Conservation (phyloP, 2,113 vertebrate genomes). For the Sphaerodactylus townsendi region DNA sequence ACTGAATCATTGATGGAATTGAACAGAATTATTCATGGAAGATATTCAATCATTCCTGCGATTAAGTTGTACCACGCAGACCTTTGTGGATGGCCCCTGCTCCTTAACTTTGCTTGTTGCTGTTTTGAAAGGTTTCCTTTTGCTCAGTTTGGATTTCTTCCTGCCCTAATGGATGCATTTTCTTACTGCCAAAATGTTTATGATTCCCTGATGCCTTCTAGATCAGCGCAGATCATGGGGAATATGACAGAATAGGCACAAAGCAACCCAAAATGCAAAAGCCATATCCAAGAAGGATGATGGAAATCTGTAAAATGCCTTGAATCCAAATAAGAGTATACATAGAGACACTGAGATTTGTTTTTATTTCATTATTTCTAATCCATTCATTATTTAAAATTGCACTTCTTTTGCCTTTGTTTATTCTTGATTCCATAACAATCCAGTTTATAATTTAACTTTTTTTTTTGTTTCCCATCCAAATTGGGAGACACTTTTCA, state of each 20-base stretch:
- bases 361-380: too few species aligned
- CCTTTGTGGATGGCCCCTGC: background rate
- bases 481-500: too few species aligned
- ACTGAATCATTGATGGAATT: background rate
- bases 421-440: too few species aligned
- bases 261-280: background rate
- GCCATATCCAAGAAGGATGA: too few species aligned
- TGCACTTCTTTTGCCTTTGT: too few species aligned
- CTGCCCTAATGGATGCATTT: background rate
- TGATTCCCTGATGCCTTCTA: background rate
- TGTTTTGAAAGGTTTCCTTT: background rate
- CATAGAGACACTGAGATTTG: too few species aligned
- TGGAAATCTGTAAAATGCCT: too few species aligned
- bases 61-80: background rate
- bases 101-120: background rate
- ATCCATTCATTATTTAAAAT: too few species aligned
- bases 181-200: background rate
- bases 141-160: background rate
- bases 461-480: too few species aligned
- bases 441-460: too few species aligned
- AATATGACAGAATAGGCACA: background rate
- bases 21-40: slow-evolving; percentile 1
- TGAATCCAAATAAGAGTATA: too few species aligned
- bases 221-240: background rate
- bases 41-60: background rate